Percentiles rank a stretch among this genome's conserved stretches.
phyloP scores from a whole-genome alignment of 64 coral and sea anemone species.

The Montipora cactus region DNA sequence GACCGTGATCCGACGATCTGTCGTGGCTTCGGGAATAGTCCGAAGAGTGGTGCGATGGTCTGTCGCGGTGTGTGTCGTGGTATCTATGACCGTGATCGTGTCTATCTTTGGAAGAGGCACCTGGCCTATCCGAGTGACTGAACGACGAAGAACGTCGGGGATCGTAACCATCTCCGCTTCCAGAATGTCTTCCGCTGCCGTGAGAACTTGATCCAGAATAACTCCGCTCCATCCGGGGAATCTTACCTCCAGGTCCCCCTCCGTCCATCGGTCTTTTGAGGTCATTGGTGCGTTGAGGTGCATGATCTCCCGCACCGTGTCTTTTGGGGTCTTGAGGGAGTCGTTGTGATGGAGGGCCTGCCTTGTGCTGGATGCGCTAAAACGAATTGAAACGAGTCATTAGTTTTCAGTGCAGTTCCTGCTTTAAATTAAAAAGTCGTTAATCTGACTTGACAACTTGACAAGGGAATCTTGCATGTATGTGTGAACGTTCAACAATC shows the following conservation, averaged over 20 bases:
- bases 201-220: slow-evolving; percentile 42
- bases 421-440: too few species aligned
- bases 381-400: background rate
- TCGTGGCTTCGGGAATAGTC: slow-evolving; percentile 71
- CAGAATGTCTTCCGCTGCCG: slow-evolving; percentile 50
- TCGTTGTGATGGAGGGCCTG: background rate
- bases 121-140: slow-evolving; percentile 40
- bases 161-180: slow-evolving; percentile 32
- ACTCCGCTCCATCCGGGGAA: slow-evolving; percentile 57
- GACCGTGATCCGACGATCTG: slow-evolving; percentile 83
- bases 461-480: too few species aligned
- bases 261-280: slow-evolving; percentile 45
- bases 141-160: slow-evolving; percentile 22
- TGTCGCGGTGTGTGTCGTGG: slow-evolving; percentile 46
- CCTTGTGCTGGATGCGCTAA: slow-evolving; percentile 36
- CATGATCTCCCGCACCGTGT: slow-evolving; percentile 21
- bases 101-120: slow-evolving; percentile 78
- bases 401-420: too few species aligned
- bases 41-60: slow-evolving; percentile 37
- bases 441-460: too few species aligned
- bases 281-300: slow-evolving; percentile 46
- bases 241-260: slow-evolving; percentile 45
- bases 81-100: slow-evolving; percentile 59
- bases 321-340: slow-evolving; percentile 9
- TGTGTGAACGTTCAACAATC: too few species aligned